phyloP scores from a whole-genome alignment of 2,888 invertebrate species.

The Lasioglossum figueresi region DNA sequence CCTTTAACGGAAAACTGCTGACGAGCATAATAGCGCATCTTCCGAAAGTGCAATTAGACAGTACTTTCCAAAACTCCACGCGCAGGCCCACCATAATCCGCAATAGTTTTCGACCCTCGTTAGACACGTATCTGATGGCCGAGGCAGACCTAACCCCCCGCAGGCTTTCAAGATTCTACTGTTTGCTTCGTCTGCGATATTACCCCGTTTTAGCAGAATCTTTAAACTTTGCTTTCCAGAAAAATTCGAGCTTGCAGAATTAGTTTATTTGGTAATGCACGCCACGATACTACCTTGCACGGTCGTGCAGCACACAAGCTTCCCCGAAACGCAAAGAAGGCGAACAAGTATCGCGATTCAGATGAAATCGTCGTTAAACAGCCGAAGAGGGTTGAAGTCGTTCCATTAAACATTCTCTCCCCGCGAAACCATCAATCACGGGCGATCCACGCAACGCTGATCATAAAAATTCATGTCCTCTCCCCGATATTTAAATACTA shows the following conservation, averaged over 20 bases:
- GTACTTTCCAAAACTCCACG: neutral
- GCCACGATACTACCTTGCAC: neutral
- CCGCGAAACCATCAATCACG: slow-evolving; percentile 3
- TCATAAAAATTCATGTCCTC: slow-evolving; percentile 14
- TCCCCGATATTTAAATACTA: neutral
- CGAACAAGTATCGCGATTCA: neutral
- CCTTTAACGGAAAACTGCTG: slow-evolving; percentile 33
- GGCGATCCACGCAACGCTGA: neutral
- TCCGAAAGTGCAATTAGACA: neutral
- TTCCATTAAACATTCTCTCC: slow-evolving; percentile 10
- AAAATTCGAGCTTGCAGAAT: neutral
- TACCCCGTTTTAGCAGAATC: neutral
- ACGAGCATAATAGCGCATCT: neutral
- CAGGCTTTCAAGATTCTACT: neutral
- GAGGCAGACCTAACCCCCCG: neutral
- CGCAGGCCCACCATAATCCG: neutral
- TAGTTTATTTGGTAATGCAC: neutral
- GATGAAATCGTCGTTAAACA: slow-evolving; percentile 6
- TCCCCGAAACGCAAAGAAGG: neutral
- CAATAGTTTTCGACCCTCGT: neutral
- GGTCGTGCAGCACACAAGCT: neutral
- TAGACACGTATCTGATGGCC: neutral
- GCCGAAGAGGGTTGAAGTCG: slow-evolving; percentile 2
- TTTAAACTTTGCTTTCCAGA: neutral
- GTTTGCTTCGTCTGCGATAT: neutral